phyloP scores from a whole-genome alignment of 37 sponge, comb jelly and placozoan genomes.

The Corticium candelabrum region DNA sequence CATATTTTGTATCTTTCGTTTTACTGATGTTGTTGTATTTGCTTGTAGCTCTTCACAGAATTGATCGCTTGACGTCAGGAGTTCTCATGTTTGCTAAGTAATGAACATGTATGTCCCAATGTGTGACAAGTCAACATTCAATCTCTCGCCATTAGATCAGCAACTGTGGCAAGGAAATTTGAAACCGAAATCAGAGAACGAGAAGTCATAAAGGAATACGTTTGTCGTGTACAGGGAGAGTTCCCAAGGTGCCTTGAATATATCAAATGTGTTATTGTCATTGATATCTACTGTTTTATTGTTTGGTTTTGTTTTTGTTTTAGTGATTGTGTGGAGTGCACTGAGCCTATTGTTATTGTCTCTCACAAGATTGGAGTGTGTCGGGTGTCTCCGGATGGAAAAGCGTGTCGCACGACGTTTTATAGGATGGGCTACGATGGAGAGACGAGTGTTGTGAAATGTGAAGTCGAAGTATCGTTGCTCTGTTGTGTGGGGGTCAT shows the following conservation, averaged over 20 bases:
- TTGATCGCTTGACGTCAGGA: constrained; percentile 88
- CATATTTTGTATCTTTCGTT: no score
- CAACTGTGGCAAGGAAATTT: constrained; percentile 12
- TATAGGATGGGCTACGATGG: constrained; percentile 66
- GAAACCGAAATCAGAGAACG: constrained; percentile 61
- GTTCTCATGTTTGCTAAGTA: constrained; percentile 70
- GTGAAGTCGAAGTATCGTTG: constrained; percentile 29
- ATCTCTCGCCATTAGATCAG: not conserved
- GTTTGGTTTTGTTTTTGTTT: not conserved
- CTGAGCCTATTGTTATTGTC: constrained; percentile 69
- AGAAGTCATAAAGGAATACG: constrained; percentile 55
- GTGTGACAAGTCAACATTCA: not conserved
- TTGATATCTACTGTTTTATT: not conserved
- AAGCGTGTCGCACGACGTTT: constrained; percentile 60
- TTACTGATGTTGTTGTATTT: no score
- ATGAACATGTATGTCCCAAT: not conserved
- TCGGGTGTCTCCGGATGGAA: constrained; percentile 55
- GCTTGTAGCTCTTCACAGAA: constrained; percentile 64
- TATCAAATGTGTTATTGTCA: not conserved
- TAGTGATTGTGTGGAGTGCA: constrained; percentile 60
- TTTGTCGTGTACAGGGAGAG: constrained; percentile 77
- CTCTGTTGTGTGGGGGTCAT: not conserved
- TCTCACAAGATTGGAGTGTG: constrained; percentile 79
- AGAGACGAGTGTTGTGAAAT: constrained; percentile 61
- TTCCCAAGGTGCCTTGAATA: constrained; percentile 46